Percentiles rank a stretch among this genome's conserved stretches.
Evolutionary conservation across 2,797 vertebrate species (phyloP).

Genomic region (Zalophus californianus): DNA sequence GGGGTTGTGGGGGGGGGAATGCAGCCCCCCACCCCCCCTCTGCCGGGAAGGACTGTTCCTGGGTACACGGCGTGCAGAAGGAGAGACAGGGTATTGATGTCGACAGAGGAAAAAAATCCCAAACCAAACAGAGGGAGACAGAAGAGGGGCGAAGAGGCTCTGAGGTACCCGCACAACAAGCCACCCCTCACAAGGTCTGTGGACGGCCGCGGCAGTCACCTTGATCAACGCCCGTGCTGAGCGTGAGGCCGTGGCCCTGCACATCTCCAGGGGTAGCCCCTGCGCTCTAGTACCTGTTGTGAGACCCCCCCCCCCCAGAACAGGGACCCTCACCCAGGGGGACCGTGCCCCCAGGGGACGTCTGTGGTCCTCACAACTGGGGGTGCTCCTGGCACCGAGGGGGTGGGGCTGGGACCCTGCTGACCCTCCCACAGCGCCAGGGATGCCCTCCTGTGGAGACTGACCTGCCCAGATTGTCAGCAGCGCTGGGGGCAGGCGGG

Average conservation of each 20-base stretch:
- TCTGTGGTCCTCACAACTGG: background rate
- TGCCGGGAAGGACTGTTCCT: background rate
- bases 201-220: accelerated
- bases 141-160: background rate
- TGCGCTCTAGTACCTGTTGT: background rate
- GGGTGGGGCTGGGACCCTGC: background rate
- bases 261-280: no score
- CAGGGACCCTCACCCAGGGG: background rate
- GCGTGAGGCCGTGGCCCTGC: background rate
- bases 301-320: background rate
- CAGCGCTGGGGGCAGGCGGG: background rate
- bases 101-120: background rate
- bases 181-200: background rate
- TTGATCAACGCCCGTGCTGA: accelerated
- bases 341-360: background rate
- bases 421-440: background rate
- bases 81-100: background rate
- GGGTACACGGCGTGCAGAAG: background rate
- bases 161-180: background rate
- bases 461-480: accelerated
- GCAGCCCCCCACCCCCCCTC: background rate
- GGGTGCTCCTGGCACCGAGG: background rate
- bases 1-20: background rate
- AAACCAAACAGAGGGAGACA: background rate
- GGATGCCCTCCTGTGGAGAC: background rate